Evolutionary conservation across 2,888 invertebrate genomes (phyloP), one percentile per base, ranked within the genome.

Genomic region (Brachycybe producta): DNA sequence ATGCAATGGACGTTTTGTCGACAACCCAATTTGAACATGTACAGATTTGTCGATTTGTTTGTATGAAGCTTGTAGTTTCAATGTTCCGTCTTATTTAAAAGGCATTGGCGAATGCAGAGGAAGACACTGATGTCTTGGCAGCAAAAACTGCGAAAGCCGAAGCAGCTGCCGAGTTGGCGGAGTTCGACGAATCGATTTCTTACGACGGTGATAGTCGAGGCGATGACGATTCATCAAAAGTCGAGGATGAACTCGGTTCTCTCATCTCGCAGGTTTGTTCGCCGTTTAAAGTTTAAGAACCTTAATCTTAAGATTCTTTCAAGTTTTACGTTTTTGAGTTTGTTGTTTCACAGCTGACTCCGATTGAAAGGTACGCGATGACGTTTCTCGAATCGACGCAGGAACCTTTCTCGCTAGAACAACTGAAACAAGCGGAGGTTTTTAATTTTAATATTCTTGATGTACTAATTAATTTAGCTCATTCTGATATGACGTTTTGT

Each of bases 281-380:
- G n/a, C n/a, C n/a, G n/a, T n/a, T n/a, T n/a, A n/a, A 24, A 24
- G 8, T 17, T 24, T 24, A 7, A 7, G 7, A 65, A 54, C 65
- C 26, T 56, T 35, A 4, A 32, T n/a, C 21, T 42, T 15, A 38
- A 39, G 28, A n/a, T n/a, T n/a, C n/a, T n/a, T n/a, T n/a, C n/a
- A n/a, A n/a, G n/a, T n/a, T n/a, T n/a, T n/a, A n/a, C n/a, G n/a
- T n/a, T n/a, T n/a, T n/a, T n/a, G n/a, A n/a, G n/a, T 57, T 41
- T 46, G 30, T 32, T 23, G 23, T 42, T 27, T 23, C 58, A 34
- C 72, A 97, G 94, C 70, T 97, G 55, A 83, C 84, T 30, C 88
- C 92, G 1, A 82, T 98, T 54, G 97, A 98, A 70, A 78, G 84
- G 49, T 97, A 94, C 70, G 97, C 97, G 15, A 86, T 97, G 78